Base-by-base conservation (phyloP, 2,888 invertebrate species). In the Apomyelois bistriatella region DNA sequence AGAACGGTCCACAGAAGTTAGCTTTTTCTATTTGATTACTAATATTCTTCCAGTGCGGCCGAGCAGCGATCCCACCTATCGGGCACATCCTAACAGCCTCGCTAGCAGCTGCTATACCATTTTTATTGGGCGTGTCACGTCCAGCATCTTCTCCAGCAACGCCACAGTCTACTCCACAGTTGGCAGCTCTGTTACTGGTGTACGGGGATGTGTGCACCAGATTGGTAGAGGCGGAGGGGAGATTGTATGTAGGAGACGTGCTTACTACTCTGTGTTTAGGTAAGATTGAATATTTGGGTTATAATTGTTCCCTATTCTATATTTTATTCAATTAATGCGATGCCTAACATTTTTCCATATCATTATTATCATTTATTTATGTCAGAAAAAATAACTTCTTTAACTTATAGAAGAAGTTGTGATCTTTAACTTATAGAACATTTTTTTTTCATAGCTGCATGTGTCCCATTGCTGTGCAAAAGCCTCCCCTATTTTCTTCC, bases 201-300 rank as follows among this genome's bases (percentile, higher is more conserved):
- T 85, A 82, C 58, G 72, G 68, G 15, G 82, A 84, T 58, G 83
- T 83, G 61, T 82, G 85, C 59, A 68, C 69, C 57, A 64, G 76
- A 38, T 61, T 83, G 52, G 52, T 66, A 5, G 76, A 74, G 43
- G 79, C 74, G 3, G 83, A 77, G 55, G 83, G 84, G 22, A 65
- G 70, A 35, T 53, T 83, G 52, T 65, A 72, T 40, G 58, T 64
- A 12, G 48, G 48, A 0, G 61, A 64, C 42, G 62, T 61, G 61
- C 68, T 61, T 36, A 64, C 40, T 38, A 72, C 54, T 47, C 64
- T 55, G 55, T 58, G 47, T 57, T 65, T 61, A 59, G 74, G 74
- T 74, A 38, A 59, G 72, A 56, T 6, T 35, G 8, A 6, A 6
- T 4, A 22, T 6, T 53, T 9, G 10, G 4, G 15, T 16, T 13